Evolutionary conservation across 2,113 vertebrate species (phyloP), one percentile per base, ranked within the genome.

Genomic region (Gymnogyps californianus): DNA sequence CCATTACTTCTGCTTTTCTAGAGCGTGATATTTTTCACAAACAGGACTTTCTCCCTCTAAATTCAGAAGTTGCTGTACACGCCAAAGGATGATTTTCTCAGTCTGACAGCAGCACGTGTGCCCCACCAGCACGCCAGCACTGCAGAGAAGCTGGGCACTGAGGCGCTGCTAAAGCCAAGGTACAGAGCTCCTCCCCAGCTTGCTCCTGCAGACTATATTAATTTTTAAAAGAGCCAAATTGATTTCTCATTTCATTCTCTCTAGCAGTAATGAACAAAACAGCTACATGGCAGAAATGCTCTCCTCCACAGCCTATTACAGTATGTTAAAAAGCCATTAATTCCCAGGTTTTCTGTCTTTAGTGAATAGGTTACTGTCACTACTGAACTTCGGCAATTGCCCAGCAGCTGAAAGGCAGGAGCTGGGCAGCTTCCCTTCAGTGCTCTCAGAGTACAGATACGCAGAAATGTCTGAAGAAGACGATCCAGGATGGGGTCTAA

Each of bases 241-340:
- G 95, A 96, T 95, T 96, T 94, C 83, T 83, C 83, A 82, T 93
- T 95, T 95, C 72, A 83, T 83, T 81, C 64, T 76, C 76, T 79
- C 85, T 62, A 89, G 70, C 44, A 88, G 78, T 57, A 93, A 95
- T 52, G 65, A 93, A 87, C 67, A 61, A 90, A 95, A 85, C 55
- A 96, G 70, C 44, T 87, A 52, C 66, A 67, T 54, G 65, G 58
- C 61, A 87, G 62, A 93, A 83, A 87, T 58, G 34, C 14, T 95
- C 55, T 92, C 61, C n/a, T 90, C 51, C 54, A 64, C 0, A 0
- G 64, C 26, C 66, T 71, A 40, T 83, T 85, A 77, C 8, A 89
- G 78, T 52, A 47, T 21, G n/a, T 90, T 94, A 93, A 96, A 96
- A 94, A 80, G 20, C 28, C 84, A 96, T 82, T 87, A 96, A 94